A percentile compares a stretch with the other conserved stretches of the same genome.
Conservation (phyloP, 2,113 vertebrate species). For the Piprites chloris region DNA sequence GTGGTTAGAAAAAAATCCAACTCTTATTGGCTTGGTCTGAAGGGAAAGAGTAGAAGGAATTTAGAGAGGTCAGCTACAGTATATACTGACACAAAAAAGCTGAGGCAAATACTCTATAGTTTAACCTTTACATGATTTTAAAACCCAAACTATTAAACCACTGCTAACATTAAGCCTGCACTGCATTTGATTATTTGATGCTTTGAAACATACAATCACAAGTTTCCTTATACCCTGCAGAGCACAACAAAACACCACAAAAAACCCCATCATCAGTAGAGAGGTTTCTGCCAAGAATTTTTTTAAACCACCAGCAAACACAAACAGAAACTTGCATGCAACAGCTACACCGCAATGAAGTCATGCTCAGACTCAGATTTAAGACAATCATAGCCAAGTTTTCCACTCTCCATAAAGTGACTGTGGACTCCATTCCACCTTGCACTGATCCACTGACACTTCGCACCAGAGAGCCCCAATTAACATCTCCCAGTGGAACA, state of each 20-base stretch:
- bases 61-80: slow-evolving; percentile 35
- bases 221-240: slow-evolving; percentile 66
- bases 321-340: slow-evolving; percentile 59
- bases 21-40: slow-evolving; percentile 12
- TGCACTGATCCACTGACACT: not conserved
- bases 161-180: slow-evolving; percentile 37
- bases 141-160: slow-evolving; percentile 61
- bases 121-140: slow-evolving; percentile 25
- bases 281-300: slow-evolving; percentile 34
- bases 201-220: slow-evolving; percentile 59
- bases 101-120: not conserved
- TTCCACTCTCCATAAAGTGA: not conserved
- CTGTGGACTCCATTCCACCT: not conserved
- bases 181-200: slow-evolving; percentile 66
- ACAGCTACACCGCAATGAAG: slow-evolving; percentile 46
- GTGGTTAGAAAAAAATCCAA: slow-evolving; percentile 20
- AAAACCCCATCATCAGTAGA: not conserved
- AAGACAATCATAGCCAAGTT: not conserved
- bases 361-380: slow-evolving; percentile 4
- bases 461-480: not conserved
- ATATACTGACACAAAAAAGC: slow-evolving; percentile 29
- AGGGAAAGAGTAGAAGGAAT: slow-evolving; percentile 33
- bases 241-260: slow-evolving; percentile 63
- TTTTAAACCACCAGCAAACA: slow-evolving; percentile 43
- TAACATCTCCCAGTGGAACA: not conserved